Conservation (phyloP, 2,113 vertebrate genomes). For the Corydoras maculifer region DNA sequence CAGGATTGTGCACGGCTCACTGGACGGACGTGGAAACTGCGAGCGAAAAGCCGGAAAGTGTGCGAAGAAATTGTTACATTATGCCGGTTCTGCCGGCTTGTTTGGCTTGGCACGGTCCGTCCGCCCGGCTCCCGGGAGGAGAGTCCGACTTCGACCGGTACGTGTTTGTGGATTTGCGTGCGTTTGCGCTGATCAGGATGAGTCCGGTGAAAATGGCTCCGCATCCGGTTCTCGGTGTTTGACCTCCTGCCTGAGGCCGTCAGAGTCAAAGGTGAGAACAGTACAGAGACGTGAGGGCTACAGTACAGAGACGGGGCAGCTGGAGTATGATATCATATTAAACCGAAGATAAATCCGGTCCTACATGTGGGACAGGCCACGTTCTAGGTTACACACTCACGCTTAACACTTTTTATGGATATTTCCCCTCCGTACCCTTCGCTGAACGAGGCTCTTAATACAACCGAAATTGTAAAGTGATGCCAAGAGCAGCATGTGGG, state of each 20-base stretch:
- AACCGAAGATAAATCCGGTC: not conserved
- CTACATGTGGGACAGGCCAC: not conserved
- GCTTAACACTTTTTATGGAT: not conserved
- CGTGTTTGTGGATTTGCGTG: slow-evolving; percentile 6
- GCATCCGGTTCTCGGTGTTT: too few relatives aligned
- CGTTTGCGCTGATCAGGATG: slow-evolving; percentile 4
- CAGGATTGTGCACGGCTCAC: slow-evolving; percentile 36
- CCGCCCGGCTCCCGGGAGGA: slow-evolving; percentile 29
- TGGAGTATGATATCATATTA: not conserved
- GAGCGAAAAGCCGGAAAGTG: slow-evolving; percentile 25
- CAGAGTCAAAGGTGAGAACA: not conserved
- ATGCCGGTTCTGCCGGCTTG: not conserved
- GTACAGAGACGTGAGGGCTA: too few relatives aligned
- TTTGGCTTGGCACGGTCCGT: slow-evolving; percentile 28
- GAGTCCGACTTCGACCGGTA: slow-evolving; percentile 16
- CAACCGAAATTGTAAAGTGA: slow-evolving; percentile 16
- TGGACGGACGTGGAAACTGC: slow-evolving; percentile 27
- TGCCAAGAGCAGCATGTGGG: not conserved
- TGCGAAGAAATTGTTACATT: slow-evolving; percentile 35
- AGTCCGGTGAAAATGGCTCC: too few relatives aligned
- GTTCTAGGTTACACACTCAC: not conserved
- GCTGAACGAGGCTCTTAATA: not conserved
- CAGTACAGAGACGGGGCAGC: too few relatives aligned
- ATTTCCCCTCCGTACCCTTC: not conserved
- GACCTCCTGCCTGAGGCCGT: not conserved